Conservation (phyloP, 2,113 vertebrate genomes). For the Tetrao urogallus region DNA sequence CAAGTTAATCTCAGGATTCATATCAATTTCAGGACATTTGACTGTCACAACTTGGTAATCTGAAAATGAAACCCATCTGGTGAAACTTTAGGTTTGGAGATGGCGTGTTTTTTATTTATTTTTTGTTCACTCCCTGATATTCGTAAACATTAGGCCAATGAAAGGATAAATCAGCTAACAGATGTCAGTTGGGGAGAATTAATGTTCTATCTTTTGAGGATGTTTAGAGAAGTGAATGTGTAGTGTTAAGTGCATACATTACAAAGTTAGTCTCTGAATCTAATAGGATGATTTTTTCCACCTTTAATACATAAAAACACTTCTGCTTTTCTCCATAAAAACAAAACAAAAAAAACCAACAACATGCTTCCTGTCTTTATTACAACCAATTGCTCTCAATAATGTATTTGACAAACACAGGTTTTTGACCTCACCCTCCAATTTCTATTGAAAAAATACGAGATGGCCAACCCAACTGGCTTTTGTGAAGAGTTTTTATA, state of each 20-base stretch:
- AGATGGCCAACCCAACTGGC: background rate
- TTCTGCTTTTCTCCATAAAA: background rate
- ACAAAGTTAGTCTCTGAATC: background rate
- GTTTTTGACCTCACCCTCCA: background rate
- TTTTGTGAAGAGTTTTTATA: background rate
- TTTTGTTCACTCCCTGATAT: background rate
- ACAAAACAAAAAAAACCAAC: too few relatives aligned
- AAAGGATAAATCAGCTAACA: slow-evolving; percentile 24
- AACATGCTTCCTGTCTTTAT: background rate
- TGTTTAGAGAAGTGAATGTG: slow-evolving; percentile 35
- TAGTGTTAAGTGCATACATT: background rate
- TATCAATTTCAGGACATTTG: background rate
- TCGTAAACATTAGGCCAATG: background rate
- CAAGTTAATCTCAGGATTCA: background rate
- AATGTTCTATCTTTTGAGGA: background rate
- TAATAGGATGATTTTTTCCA: background rate
- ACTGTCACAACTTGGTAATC: background rate
- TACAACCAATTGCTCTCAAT: background rate
- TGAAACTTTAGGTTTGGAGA: background rate
- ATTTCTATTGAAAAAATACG: background rate
- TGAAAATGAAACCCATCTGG: background rate
- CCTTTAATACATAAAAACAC: slow-evolving; percentile 8
- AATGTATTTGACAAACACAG: background rate
- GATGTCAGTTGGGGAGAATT: background rate
- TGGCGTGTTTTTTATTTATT: background rate